Conservation (phyloP, 2,113 vertebrate genomes). For the Muntiacus reevesi region DNA sequence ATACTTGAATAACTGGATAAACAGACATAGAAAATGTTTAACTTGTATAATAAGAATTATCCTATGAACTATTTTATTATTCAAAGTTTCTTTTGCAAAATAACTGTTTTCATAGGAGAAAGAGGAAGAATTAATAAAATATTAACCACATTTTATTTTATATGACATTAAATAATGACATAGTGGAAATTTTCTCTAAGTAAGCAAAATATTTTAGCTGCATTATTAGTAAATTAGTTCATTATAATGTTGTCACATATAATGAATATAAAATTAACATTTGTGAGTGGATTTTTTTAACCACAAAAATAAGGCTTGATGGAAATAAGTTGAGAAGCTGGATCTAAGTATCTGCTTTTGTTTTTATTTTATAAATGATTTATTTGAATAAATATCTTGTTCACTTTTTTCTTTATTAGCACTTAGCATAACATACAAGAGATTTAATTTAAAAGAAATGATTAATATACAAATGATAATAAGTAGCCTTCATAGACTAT, state of each 20-base stretch:
- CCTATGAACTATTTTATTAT: neutral
- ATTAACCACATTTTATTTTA: conserved; percentile 6
- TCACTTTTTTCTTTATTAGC: neutral
- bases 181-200: neutral
- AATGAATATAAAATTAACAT: neutral
- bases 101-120: neutral
- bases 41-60: neutral
- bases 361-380: neutral
- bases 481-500: neutral
- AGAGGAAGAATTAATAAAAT: neutral
- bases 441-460: neutral
- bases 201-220: neutral
- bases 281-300: neutral
- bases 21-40: neutral
- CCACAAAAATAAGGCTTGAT: neutral
- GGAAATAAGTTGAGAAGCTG: neutral
- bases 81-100: neutral
- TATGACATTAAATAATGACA: conserved; percentile 25
- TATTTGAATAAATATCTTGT: neutral
- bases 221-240: conserved; percentile 24
- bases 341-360: neutral
- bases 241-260: neutral
- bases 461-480: neutral
- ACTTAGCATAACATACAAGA: neutral
- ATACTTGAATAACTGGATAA: neutral